phyloP scores from a whole-genome alignment of 2,888 invertebrate genomes.

The Eulithis testata region DNA sequence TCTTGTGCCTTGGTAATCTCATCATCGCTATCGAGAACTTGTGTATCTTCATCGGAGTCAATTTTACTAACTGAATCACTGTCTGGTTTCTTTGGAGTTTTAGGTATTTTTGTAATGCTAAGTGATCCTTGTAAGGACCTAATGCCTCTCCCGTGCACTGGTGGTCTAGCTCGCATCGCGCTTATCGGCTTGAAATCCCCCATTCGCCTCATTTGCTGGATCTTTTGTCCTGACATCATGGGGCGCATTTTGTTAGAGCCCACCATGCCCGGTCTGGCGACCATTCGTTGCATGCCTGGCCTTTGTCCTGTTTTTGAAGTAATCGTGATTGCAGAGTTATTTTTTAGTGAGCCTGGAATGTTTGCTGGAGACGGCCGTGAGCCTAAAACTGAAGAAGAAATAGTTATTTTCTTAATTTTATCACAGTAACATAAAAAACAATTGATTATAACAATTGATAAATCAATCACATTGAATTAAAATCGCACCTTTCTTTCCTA shows the following conservation, averaged over 20 bases:
- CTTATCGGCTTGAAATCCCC: conserved; percentile 68
- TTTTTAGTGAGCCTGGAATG: conserved; percentile 82
- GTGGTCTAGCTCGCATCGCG: conserved; percentile 65
- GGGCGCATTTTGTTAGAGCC: conserved; percentile 70
- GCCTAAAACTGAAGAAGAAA: conserved; percentile 65
- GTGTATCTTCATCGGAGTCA: conserved; percentile 73
- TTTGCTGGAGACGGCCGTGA: conserved; percentile 65
- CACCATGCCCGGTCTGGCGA: conserved; percentile 66
- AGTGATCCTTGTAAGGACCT: conserved; percentile 75
- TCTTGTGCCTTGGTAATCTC: conserved; percentile 54
- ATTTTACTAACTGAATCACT: conserved; percentile 51
- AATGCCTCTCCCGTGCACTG: conserved; percentile 61
- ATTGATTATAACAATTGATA: too few relatives aligned
- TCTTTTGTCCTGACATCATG: conserved; percentile 71
- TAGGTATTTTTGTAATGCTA: conserved; percentile 76
- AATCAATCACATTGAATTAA: background rate
- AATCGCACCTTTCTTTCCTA: conserved; percentile 74
- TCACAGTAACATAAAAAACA: background rate
- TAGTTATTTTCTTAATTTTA: conserved; percentile 5
- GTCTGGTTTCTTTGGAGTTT: conserved; percentile 57
- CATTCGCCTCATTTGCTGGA: conserved; percentile 71
- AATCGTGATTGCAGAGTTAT: conserved; percentile 85
- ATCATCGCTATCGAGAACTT: conserved; percentile 75
- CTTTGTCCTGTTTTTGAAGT: conserved; percentile 78
- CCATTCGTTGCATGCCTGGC: conserved; percentile 68